These are phyloP conservation scores for Cybosia mesomella DNA, from an alignment of 2,888 invertebrate genomes.

Conservation along the genomic window DNA sequence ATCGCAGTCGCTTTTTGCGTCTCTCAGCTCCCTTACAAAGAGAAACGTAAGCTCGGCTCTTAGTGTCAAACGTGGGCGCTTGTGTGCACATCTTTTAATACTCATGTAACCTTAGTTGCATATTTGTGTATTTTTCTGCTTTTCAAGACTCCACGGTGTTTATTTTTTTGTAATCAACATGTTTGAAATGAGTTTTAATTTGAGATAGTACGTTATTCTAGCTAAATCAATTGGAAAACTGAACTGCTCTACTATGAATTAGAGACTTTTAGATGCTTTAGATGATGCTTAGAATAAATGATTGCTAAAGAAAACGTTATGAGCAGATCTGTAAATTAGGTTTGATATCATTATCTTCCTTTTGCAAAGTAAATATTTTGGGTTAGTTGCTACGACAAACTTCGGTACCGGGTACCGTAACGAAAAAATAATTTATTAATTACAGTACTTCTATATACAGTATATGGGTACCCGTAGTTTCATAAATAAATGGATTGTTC, in stretches of 20 bases:
- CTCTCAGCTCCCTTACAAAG: conserved; percentile 54
- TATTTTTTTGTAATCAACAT: conserved; percentile 15
- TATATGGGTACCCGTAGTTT: not conserved
- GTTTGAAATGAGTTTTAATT: conserved; percentile 29
- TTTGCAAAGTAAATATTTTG: too few species aligned
- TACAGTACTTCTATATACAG: too few species aligned
- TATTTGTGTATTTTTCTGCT: conserved; percentile 23
- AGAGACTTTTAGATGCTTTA: too few species aligned
- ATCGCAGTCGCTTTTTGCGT: conserved; percentile 61
- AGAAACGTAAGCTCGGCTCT: conserved; percentile 50
- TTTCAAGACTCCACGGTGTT: conserved; percentile 17
- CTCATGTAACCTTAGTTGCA: conserved; percentile 27
- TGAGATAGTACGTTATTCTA: not conserved
- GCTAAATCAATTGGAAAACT: not conserved
- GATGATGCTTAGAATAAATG: too few species aligned
- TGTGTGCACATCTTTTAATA: conserved; percentile 42
- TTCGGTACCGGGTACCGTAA: not conserved
- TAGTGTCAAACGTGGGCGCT: conserved; percentile 52
- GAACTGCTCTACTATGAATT: too few species aligned
- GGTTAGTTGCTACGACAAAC: too few species aligned
- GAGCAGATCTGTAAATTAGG: too few species aligned
- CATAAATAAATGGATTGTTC: conserved; percentile 28
- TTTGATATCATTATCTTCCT: too few species aligned
- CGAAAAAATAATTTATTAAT: too few species aligned
- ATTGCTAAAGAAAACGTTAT: too few species aligned